Evolutionary conservation across 2,113 vertebrate species (phyloP), one percentile per base, ranked within the genome.

Genomic region (Penelope pileata): DNA sequence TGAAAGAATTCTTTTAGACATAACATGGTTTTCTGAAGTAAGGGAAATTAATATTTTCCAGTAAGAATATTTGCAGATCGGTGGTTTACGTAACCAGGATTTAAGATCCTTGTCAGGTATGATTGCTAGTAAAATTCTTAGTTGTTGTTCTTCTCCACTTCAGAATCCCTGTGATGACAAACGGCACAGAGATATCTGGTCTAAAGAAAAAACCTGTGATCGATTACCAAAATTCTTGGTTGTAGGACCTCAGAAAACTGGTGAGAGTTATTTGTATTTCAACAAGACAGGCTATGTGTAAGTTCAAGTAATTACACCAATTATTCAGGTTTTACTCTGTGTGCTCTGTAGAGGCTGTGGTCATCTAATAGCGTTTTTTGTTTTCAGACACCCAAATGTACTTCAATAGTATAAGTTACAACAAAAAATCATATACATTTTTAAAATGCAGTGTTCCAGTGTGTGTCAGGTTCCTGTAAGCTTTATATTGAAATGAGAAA

Each of bases 181-280:
- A 96, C 98, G 99, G 56, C 99, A 99, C 95, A 99, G 99, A 98
- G 99, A 99, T 97, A 99, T 99, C 95, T 99, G 99, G 99, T 99
- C 99, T 60, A 99, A 99, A 97, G 99, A 99, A 96, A 99, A 99
- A 98, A 99, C 99, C 56, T 99, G 99, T 88, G 99, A 99, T 97
- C 98, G 99, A 32, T 97, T 99, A 91, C 99, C 99, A 87, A 99
- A 99, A 96, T 99, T 99, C 97, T 97, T 99, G 98, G 98, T 99
- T 83, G 98, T 99, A 77, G 99, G 99, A 92, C 99, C 99, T 58
- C 99, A 99, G 96, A 99, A 99, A 98, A 99, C 99, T 93, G 99
- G 99, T 99, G 79, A 98, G 98, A 81, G 54, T 70, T 94, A 88
- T 58, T 45, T 86, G 54, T 82, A n/a, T 91, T 94, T 77, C 59